These are phyloP conservation scores for Neodiprion virginianus DNA, from an alignment of 1,140 invertebrate genomes.

Conservation along the genomic window DNA sequence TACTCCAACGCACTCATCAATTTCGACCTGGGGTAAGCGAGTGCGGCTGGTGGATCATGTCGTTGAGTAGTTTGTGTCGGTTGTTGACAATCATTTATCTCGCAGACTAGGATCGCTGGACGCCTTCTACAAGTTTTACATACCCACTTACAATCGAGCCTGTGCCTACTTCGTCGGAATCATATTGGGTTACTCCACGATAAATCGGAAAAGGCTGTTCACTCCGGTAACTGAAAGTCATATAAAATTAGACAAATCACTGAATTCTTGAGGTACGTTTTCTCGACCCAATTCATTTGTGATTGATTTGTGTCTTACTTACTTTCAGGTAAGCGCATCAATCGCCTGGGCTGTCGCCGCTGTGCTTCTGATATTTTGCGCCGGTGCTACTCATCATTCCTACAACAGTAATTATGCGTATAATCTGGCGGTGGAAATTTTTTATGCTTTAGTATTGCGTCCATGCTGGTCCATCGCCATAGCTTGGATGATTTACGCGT, in stretches of 20 bases:
- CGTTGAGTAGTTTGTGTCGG: not conserved
- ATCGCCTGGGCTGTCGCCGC: not conserved
- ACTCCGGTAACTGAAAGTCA: not conserved
- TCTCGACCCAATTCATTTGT: no score
- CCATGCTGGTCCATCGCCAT: constrained; percentile 54
- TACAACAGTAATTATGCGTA: constrained; percentile 19
- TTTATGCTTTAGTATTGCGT: constrained; percentile 50
- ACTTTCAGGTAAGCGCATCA: not conserved
- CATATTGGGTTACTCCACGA: constrained; percentile 60
- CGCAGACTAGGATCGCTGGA: not conserved
- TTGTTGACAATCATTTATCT: not conserved
- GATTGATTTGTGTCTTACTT: not conserved
- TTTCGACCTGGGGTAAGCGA: not conserved
- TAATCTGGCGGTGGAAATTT: constrained; percentile 29
- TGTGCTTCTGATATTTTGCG: not conserved
- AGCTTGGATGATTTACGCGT: constrained; percentile 61
- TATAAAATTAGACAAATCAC: not conserved
- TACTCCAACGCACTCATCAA: constrained; percentile 19
- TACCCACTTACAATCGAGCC: constrained; percentile 53
- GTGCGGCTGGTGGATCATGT: not conserved
- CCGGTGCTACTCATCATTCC: not conserved
- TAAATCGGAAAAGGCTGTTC: constrained; percentile 11
- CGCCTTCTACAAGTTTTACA: constrained; percentile 38
- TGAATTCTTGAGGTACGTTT: not conserved
- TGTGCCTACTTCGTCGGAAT: constrained; percentile 67